phyloP scores from a whole-genome alignment of 2,888 invertebrate genomes.

The Brachypalpus laphriformis region DNA sequence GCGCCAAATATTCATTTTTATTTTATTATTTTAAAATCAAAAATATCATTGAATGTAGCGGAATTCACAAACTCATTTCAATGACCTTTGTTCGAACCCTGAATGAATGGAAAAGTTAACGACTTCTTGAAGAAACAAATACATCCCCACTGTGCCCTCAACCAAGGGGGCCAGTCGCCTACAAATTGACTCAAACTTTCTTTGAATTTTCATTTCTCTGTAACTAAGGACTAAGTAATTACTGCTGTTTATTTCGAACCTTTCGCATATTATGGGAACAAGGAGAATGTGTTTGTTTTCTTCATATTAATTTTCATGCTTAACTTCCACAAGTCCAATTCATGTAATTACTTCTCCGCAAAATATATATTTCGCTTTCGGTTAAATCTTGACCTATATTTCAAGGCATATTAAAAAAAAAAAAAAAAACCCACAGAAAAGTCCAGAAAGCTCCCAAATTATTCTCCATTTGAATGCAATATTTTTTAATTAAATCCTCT shows the following conservation, averaged over 20 bases:
- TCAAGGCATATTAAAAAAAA: not conserved
- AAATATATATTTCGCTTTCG: constrained; percentile 22
- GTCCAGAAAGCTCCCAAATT: constrained; percentile 24
- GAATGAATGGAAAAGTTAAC: not conserved
- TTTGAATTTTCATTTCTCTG: not conserved
- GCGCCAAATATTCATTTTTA: no score
- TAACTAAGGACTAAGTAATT: not conserved
- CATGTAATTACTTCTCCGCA: constrained; percentile 17
- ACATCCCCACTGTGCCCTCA: not conserved
- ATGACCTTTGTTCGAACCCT: no score
- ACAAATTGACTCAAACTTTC: not conserved
- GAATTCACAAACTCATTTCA: no score
- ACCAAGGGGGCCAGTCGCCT: not conserved
- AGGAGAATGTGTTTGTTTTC: not conserved
- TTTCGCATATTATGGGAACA: not conserved
- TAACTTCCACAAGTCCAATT: constrained; percentile 8
- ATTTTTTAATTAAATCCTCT: constrained; percentile 55
- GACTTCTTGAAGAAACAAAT: not conserved
- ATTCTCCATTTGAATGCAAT: constrained; percentile 47
- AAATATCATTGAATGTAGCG: no score
- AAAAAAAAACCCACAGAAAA: constrained; percentile 31
- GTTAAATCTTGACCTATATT: constrained; percentile 59
- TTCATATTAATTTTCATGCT: not conserved
- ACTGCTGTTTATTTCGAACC: not conserved
- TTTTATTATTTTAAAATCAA: no score